Evolutionary conservation across 2,113 vertebrate genomes (phyloP), one percentile per base, ranked within the genome.

Genomic region (Scopus umbretta): DNA sequence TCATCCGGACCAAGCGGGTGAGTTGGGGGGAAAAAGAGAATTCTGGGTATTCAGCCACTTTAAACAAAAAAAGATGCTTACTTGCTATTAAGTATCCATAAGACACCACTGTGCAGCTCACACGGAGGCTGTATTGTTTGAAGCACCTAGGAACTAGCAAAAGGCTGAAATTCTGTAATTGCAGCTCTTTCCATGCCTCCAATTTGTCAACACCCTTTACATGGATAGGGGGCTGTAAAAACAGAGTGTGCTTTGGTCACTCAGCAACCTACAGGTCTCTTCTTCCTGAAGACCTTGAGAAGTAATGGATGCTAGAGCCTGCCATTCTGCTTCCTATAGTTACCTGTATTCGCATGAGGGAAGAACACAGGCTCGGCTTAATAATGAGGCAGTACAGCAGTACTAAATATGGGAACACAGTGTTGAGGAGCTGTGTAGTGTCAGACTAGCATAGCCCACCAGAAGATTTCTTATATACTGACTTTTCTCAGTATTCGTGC

Each of bases 1-100:
- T 99, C 72, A 99, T 99, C 76, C 98, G 98, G 62, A 99, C 99
- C 62, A 99, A 99, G 94, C 99, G 99, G 98, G 99, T 99, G n/a
- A 97, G 96, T 62, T 49, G n/a, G 68, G 34, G 42, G 20, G 38
- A 42, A 68, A 49, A 92, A 17, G 26, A 18, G 40, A 50, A 56
- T 88, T 88, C 68, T 81, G 58, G 13, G 30, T 89, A 20, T 65
- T 90, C 56, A 29, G 22, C 16, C 49, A 63, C 27, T 30, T 59
- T 23, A 65, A 90, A 91, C 19, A n/a, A 50, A 85, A 83, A 86
- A 65, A 52, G 12, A 72, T 83, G 21, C 42, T 82, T 58, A 16
- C n/a, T 66, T 82, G 42, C n/a, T 84, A 23, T 34, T 20, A 32
- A 84, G 50, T 62, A 27, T 62, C 36, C 32, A 20, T 49, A 70